phyloP scores from a whole-genome alignment of 2,888 invertebrate species.

The Uloborus plumipes region DNA sequence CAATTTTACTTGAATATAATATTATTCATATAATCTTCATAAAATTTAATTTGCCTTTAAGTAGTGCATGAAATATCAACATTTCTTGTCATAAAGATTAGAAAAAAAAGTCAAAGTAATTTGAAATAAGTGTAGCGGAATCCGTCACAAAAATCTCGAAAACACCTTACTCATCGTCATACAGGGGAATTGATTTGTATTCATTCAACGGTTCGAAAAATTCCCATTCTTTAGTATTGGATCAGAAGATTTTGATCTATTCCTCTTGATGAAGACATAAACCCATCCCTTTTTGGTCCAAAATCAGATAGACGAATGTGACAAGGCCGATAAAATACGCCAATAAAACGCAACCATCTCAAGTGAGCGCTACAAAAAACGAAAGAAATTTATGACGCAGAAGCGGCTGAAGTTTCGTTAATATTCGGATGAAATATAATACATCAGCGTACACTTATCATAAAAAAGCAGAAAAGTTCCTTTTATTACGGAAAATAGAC shows the following conservation, averaged over 20 bases:
- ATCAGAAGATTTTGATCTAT: slow-evolving; percentile 33
- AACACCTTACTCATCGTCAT: no score
- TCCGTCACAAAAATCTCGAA: no score
- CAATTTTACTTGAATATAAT: no score
- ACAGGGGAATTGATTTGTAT: neutral
- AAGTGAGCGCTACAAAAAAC: slow-evolving; percentile 20
- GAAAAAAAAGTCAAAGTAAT: no score
- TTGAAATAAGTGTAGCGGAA: no score
- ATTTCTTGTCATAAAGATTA: no score
- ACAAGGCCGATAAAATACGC: slow-evolving; percentile 41
- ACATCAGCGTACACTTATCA: slow-evolving; percentile 33
- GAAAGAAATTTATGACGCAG: slow-evolving; percentile 41
- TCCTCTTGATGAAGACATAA: slow-evolving; percentile 22
- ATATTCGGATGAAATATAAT: slow-evolving; percentile 54
- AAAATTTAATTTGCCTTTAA: no score
- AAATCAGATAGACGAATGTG: slow-evolving; percentile 21
- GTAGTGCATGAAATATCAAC: no score
- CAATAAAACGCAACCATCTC: slow-evolving; percentile 48
- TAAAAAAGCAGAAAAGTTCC: slow-evolving; percentile 49
- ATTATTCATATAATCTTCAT: no score
- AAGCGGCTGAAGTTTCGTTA: slow-evolving; percentile 47
- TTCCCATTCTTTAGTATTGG: slow-evolving; percentile 3
- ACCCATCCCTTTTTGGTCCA: slow-evolving; percentile 1
- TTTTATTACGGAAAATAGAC: slow-evolving; percentile 43
- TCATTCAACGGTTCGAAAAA: slow-evolving; percentile 7